These are phyloP conservation scores for Tetrao urogallus DNA, from an alignment of 2,113 vertebrate genomes.

Conservation along the genomic window DNA sequence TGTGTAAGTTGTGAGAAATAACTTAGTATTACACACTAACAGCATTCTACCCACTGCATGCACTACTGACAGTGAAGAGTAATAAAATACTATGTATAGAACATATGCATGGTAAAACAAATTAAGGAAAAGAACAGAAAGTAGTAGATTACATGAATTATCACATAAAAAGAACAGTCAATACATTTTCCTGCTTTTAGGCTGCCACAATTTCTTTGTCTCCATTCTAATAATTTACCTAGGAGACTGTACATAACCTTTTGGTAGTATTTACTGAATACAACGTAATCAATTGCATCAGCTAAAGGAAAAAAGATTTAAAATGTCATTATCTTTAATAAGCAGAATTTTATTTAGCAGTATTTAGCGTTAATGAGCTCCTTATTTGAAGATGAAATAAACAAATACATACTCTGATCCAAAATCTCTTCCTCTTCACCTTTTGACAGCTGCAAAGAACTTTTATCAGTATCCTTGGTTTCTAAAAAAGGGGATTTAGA, in stretches of 20 bases:
- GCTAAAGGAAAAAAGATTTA: background rate
- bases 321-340: background rate
- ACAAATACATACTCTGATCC: conserved; percentile 84
- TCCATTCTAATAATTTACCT: conserved; percentile 19
- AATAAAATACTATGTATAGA: background rate
- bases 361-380: background rate
- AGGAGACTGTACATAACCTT: background rate
- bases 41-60: background rate
- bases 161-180: background rate
- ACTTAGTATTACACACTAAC: background rate
- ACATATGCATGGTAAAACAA: background rate
- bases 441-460: conserved; percentile 71
- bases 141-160: background rate
- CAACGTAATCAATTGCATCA: background rate
- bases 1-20: background rate
- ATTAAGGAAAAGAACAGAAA: background rate
- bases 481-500: conserved; percentile 54
- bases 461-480: conserved; percentile 75
- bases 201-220: background rate
- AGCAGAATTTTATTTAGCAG: background rate
- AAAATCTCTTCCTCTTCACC: conserved; percentile 80
- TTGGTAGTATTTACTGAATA: background rate
- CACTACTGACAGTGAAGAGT: background rate
- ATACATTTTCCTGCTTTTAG: background rate
- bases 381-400: background rate